These are phyloP conservation scores for Asbolus verrucosus DNA, from an alignment of 1,140 invertebrate species.

Conservation along the genomic window DNA sequence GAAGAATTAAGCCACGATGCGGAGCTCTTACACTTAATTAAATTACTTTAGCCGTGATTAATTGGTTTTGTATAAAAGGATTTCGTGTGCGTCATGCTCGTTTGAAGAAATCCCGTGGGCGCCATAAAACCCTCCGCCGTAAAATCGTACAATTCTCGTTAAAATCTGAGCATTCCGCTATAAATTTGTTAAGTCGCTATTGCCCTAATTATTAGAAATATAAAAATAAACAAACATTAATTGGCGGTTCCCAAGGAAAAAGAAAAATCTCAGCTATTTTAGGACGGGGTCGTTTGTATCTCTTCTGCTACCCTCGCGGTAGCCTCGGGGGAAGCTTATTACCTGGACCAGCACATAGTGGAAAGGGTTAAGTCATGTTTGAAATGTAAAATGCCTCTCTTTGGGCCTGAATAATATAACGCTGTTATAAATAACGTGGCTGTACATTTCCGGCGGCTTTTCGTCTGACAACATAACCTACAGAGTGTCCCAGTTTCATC, in stretches of 20 bases:
- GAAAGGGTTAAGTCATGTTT: constrained; percentile 36
- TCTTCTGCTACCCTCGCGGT: constrained; percentile 17
- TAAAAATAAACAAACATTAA: constrained; percentile 42
- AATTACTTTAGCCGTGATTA: constrained; percentile 33
- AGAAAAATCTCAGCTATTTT: constrained; percentile 41
- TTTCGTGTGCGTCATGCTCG: constrained; percentile 16
- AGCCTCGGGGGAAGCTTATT: constrained; percentile 5
- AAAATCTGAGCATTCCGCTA: constrained; percentile 43
- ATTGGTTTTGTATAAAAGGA: constrained; percentile 17
- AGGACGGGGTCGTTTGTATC: background rate
- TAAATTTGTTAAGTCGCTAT: constrained; percentile 44
- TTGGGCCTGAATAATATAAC: constrained; percentile 1
- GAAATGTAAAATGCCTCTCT: constrained; percentile 32
- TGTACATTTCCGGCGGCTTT: too few species aligned
- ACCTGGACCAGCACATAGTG: constrained; percentile 17
- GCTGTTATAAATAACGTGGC: too few species aligned
- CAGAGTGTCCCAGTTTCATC: too few species aligned
- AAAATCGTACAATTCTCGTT: constrained; percentile 44
- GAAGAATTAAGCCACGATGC: constrained; percentile 9
- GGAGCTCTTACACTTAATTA: constrained; percentile 29
- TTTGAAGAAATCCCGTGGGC: too few species aligned
- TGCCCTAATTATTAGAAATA: constrained; percentile 44
- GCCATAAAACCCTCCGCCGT: constrained; percentile 1
- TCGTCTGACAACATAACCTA: too few species aligned
- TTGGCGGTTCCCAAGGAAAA: constrained; percentile 3